Conservation (phyloP, 2,113 vertebrate species). For the Eptatretus burgeri region DNA sequence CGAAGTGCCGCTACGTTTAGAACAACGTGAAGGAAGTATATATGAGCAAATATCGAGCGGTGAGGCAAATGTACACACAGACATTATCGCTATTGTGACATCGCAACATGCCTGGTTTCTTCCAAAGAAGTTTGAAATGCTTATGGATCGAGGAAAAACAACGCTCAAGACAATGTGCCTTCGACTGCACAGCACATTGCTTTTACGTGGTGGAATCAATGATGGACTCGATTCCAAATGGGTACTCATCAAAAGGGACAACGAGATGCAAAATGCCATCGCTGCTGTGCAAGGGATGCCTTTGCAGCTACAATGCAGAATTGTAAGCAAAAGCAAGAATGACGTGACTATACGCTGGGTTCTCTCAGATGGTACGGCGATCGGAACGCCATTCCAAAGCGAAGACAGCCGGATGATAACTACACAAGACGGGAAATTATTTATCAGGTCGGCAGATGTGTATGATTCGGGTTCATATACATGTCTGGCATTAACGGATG, state of each 20-base stretch:
- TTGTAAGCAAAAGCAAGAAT: slow-evolving; percentile 23
- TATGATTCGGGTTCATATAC: slow-evolving; percentile 36
- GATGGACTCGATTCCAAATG: slow-evolving; percentile 15
- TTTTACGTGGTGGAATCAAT: not conserved
- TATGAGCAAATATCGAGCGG: too few relatives aligned
- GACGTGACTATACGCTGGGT: slow-evolving; percentile 25
- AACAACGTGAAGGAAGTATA: too few relatives aligned
- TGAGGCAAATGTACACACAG: too few relatives aligned
- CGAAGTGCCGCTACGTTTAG: slow-evolving; percentile 33
- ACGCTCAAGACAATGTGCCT: too few relatives aligned
- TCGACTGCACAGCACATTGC: too few relatives aligned
- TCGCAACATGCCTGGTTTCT: too few relatives aligned
- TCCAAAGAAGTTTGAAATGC: too few relatives aligned
- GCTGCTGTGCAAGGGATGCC: slow-evolving; percentile 22
- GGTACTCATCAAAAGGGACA: slow-evolving; percentile 34
- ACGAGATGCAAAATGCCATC: slow-evolving; percentile 12
- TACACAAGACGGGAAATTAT: slow-evolving; percentile 22
- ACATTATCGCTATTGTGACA: too few relatives aligned
- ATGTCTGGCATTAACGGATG: slow-evolving; percentile 26
- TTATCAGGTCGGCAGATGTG: slow-evolving; percentile 18
- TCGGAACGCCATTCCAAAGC: slow-evolving; percentile 20
- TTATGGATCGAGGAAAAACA: too few relatives aligned
- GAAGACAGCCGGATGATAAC: slow-evolving; percentile 21
- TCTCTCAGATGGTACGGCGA: slow-evolving; percentile 29
- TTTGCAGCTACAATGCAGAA: slow-evolving; percentile 23